A percentile compares a stretch with the other conserved stretches of the same genome.
Conservation (phyloP, 2,888 invertebrate genomes). For the Gymnoscelis rufifasciata region DNA sequence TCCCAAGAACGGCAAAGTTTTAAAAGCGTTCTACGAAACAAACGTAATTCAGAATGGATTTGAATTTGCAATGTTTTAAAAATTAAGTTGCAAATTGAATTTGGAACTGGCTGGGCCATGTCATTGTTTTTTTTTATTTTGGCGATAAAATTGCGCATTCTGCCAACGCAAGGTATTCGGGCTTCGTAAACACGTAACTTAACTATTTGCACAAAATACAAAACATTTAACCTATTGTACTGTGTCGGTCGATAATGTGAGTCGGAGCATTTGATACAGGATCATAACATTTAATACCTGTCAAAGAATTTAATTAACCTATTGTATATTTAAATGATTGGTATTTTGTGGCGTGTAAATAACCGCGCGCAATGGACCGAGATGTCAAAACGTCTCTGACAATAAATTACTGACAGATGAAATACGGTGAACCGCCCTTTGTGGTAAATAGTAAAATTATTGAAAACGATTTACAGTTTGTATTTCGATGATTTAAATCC, state of each 20-base stretch:
- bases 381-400: conserved; percentile 46
- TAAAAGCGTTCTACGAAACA: conserved; percentile 27
- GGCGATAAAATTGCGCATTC: conserved; percentile 7
- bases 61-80: conserved; percentile 27
- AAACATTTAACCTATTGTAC: background rate
- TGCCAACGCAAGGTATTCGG: background rate
- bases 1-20: conserved; percentile 29
- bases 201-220: background rate
- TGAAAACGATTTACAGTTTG: conserved; percentile 7
- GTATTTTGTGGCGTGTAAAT: conserved; percentile 42
- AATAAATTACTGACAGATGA: conserved; percentile 55
- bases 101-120: conserved; percentile 10
- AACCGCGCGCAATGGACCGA: conserved; percentile 41
- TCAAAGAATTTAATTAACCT: conserved; percentile 4
- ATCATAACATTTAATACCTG: conserved; percentile 1
- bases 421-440: conserved; percentile 35
- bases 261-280: background rate
- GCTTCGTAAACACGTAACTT: no score
- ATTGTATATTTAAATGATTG: conserved; percentile 4
- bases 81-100: conserved; percentile 25
- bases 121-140: conserved; percentile 15
- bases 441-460: conserved; percentile 9
- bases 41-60: conserved; percentile 26
- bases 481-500: background rate
- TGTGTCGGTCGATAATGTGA: background rate